Base-by-base conservation (phyloP, 2,113 vertebrate genomes). In the Anarhynchus alexandrinus region DNA sequence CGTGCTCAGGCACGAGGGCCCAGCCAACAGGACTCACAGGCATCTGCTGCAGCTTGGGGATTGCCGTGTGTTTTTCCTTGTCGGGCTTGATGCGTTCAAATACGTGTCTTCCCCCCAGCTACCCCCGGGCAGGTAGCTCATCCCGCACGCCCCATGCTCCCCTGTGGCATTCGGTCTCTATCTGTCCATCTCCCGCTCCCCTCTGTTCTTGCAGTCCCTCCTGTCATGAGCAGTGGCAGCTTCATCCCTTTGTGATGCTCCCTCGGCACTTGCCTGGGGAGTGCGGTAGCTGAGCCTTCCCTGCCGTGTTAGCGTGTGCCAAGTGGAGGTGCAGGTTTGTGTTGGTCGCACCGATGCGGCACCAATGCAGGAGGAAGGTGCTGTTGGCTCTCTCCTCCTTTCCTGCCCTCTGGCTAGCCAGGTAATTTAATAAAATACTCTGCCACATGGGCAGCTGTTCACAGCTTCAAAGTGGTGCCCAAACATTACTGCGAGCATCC, bases 1-100 rank as follows among this genome's bases (percentile, higher is more conserved):
- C 3, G 0, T 66, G 74, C 71, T 87, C 65, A 72, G 74, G 59
- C 52, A 54, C 6, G 14, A 57, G 74, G 43, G 13, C 54, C 22
- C 88, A 79, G 73, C 62, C 84, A 76, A 19, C 23, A 76, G 62
- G 57, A 76, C 66, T 90, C 61, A 32, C 34, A 54, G 73, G 84
- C 70, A 38, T 83, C 74, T 93, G 87, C 92, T 58, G 62, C 82
- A 94, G 71, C 94, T 66, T 80, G 85, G 74, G 90, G 93, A 86
- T 92, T 92, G 82, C 70, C 77, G 0, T 6, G 43, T 88, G 70
- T 77, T 93, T 66, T 81, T 59, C 59, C 58, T n/a, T 90, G 78
- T 52, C 67, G 73, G 71, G 38, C 45, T 8, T 34, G 62, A 83
- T 66, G 64, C 67, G 27, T 82, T 92, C 88, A 83, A 29, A 65